Base-by-base conservation (phyloP, 2,113 vertebrate genomes). In the Lipophrys pholis region DNA sequence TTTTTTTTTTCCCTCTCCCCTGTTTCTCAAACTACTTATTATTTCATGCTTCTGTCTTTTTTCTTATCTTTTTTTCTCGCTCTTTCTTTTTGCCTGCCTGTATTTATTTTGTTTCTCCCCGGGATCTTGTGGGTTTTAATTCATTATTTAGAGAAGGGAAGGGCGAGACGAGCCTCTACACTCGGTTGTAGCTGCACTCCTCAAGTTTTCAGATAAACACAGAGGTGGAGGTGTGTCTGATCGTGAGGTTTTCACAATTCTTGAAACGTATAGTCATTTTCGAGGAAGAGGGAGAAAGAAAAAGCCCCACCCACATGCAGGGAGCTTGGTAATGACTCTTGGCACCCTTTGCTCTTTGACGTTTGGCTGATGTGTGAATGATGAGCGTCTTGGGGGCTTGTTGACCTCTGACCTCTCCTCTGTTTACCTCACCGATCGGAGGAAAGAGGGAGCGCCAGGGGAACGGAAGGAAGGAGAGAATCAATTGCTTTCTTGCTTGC, bases 121-220 rank as follows among this genome's bases (percentile, higher is more conserved):
- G 7, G 21, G 7, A 21, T 52, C 69, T 50, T 11, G n/a, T 30
- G 6, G 39, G 50, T 70, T 78, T 69, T 81, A 69, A 81, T 90
- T 74, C 54, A 90, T 90, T 87, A 92, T 89, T 91, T 88, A 89
- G 82, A 80, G 70, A 41, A n/a, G 10, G 59, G 58, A 68, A 41
- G n/a, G 10, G 58, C 61, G 67, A 85, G 82, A 57, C 69, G 45
- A 79, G 82, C 73, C 55, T 64, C 77, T 61, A 63, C 36, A 75
- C 84, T 87, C 43, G 48, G 70, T 72, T 84, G 64, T 69, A 84
- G 36, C 67, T 7, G 52, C 56, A 63, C 39, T 69, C 77, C 69
- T 89, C 67, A 68, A 69, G 74, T 45, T 78, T 78, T 64, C 52
- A 72, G 71, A 83, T 62, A 59, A 80, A 84, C 69, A 63, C 6